phyloP scores from a whole-genome alignment of 1,140 invertebrate genomes.

The Pseudomyrmex flavicornis region DNA sequence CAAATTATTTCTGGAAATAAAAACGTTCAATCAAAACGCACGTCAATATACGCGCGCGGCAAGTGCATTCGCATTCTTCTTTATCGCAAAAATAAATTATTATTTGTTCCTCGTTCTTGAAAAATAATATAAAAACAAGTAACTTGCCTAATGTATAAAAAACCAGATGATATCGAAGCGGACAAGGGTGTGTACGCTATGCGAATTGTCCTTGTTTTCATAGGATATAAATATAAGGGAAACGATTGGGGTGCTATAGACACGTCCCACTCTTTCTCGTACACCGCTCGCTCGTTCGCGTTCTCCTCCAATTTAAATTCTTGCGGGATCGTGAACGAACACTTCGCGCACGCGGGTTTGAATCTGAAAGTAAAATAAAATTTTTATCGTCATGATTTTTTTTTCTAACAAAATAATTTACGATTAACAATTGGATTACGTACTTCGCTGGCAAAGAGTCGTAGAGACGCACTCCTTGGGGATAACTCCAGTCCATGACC shows the following conservation, averaged over 20 bases:
- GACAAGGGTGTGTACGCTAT: conserved; percentile 82
- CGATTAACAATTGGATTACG: conserved; percentile 46
- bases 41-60: not conserved
- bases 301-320: conserved; percentile 82
- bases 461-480: conserved; percentile 84
- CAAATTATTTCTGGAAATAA: conserved; percentile 93
- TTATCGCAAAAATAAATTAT: not conserved
- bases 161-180: conserved; percentile 77
- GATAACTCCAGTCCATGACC: conserved; percentile 87
- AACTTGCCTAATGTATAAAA: conserved; percentile 82
- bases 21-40: not conserved
- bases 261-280: conserved; percentile 76
- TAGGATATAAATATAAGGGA: conserved; percentile 83
- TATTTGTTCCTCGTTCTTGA: too few species aligned
- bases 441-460: conserved; percentile 85
- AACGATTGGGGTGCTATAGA: conserved; percentile 74
- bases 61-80: not conserved
- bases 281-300: conserved; percentile 73
- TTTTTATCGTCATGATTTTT: not conserved
- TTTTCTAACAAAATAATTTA: conserved; percentile 1
- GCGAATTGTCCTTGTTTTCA: conserved; percentile 80
- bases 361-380: conserved; percentile 71
- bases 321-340: conserved; percentile 74
- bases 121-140: not conserved
- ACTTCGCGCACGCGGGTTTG: conserved; percentile 80